Evolutionary conservation across 1,140 invertebrate genomes (phyloP).

Genomic region (Nomia melanderi): DNA sequence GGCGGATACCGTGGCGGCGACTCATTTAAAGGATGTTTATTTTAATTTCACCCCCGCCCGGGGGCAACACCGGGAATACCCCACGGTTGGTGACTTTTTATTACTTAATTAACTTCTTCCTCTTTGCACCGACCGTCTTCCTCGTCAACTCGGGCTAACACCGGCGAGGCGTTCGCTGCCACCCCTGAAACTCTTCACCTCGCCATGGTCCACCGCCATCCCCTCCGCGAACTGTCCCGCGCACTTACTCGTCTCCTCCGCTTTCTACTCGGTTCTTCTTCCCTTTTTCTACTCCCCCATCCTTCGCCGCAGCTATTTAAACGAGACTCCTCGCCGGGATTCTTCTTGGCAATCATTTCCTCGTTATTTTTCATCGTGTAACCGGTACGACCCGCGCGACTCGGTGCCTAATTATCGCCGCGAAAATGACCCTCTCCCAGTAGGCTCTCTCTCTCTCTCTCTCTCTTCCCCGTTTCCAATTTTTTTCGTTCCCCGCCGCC

Average conservation of each 20-base stretch:
- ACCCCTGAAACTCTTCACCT: conserved; percentile 10
- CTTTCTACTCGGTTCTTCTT: conserved; percentile 1
- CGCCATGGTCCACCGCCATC: conserved; percentile 13
- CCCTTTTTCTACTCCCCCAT: too few relatives aligned
- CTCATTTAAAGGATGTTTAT: conserved; percentile 80
- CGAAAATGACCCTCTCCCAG: conserved; percentile 76
- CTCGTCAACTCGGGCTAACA: conserved; percentile 55
- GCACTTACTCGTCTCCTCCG: conserved; percentile 35
- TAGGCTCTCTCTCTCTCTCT: conserved; percentile 22
- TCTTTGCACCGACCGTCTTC: conserved; percentile 36
- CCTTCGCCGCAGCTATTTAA: conserved; percentile 3
- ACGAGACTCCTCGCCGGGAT: conserved; percentile 52
- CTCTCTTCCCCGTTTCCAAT: too few relatives aligned
- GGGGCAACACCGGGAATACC: conserved; percentile 9
- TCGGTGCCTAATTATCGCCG: conserved; percentile 79
- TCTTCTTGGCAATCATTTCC: conserved; percentile 77
- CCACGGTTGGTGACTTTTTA: conserved; percentile 74
- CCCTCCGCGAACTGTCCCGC: background rate
- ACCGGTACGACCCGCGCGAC: conserved; percentile 67
- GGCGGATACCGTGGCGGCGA: conserved; percentile 61
- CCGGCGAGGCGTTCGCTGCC: conserved; percentile 5
- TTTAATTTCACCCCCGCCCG: conserved; percentile 73
- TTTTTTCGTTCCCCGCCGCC: background rate
- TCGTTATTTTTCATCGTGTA: conserved; percentile 78
- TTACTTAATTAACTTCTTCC: conserved; percentile 78